Base-by-base conservation (phyloP, 2,888 invertebrate genomes). In the Drosophila mimetica region DNA sequence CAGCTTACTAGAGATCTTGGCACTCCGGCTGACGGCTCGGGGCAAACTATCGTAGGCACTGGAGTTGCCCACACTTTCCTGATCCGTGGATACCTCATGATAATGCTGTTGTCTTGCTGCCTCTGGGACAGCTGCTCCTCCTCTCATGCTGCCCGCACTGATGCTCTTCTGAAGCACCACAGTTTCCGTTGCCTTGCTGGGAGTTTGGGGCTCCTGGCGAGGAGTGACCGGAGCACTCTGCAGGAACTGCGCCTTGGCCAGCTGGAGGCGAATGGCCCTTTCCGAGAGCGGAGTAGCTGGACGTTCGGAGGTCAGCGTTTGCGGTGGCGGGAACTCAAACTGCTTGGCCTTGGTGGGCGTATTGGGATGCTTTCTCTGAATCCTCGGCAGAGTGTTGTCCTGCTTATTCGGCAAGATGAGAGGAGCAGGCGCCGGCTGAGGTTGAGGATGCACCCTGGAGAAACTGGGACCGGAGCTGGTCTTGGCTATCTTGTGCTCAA, bases 221-320 rank as follows among this genome's bases (percentile, higher is more conserved):
- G 84, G 88, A 28, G 77, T 74, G 20, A 84, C 86, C 7, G 85
- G 85, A 7, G 86, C 82, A 50, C 82, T 82, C n/a, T 93, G 92
- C 11, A 96, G 88, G 77, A 96, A 96, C 75, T 94, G 94, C 77
- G 96, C 95, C 82, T 95, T 95, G 0, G 96, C 96, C 63, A 93
- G 94, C 75, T 94, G 93, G 9, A 96, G 91, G 71, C 93, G 94
- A n/a, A 93, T 92, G 0, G 95, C 94, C 76, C 92, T 93, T 76
- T 91, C 91, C 79, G 88, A 93, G 46, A 89, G 65, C 0, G 92
- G 91, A 7, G 91, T 91, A 37, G 77, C 79, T 0, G 91, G 91
- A 4, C 81, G 80, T 1, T 81, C 83, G 0, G 55, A 42, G 5
- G 61, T 51, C 0, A 73, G 55, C 4, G 64, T 20, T 18, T 74